These are phyloP conservation scores for Linnaemya tessellans DNA, from an alignment of 2,888 invertebrate genomes.

Conservation along the genomic window DNA sequence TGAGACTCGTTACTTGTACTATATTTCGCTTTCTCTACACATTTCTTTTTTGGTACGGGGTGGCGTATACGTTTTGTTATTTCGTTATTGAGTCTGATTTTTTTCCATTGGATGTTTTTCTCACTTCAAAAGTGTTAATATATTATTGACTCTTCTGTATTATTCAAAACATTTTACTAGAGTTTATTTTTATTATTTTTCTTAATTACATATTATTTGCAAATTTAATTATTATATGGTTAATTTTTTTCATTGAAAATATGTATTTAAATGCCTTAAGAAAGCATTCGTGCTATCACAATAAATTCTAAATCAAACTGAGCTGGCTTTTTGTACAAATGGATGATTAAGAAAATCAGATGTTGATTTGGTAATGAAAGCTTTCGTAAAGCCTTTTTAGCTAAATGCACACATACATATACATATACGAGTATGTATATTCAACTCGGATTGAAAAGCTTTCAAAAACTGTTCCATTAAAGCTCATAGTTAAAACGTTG, in stretches of 20 bases:
- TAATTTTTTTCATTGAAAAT: conserved; percentile 20
- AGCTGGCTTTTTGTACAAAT: conserved; percentile 33
- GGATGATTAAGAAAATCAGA: conserved; percentile 63
- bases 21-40: conserved; percentile 18
- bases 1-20: conserved; percentile 1
- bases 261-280: conserved; percentile 23
- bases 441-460: not conserved
- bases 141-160: not conserved
- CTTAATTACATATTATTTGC: conserved; percentile 16
- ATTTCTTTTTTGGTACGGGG: conserved; percentile 18
- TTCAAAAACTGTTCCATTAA: not conserved
- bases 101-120: conserved; percentile 5
- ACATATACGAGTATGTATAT: no score
- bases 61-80: conserved; percentile 62
- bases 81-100: not conserved
- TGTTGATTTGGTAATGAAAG: conserved; percentile 49
- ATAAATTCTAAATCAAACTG: conserved; percentile 64
- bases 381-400: conserved; percentile 39
- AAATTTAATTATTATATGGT: conserved; percentile 17
- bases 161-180: not conserved
- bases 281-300: conserved; percentile 63
- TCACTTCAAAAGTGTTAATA: conserved; percentile 11
- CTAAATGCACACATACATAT: not conserved
- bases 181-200: conserved; percentile 21
- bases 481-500: not conserved